Evolutionary conservation across 1,140 invertebrate species (phyloP), one percentile per base, ranked within the genome.

Genomic region (Drosophila grimshawi): DNA sequence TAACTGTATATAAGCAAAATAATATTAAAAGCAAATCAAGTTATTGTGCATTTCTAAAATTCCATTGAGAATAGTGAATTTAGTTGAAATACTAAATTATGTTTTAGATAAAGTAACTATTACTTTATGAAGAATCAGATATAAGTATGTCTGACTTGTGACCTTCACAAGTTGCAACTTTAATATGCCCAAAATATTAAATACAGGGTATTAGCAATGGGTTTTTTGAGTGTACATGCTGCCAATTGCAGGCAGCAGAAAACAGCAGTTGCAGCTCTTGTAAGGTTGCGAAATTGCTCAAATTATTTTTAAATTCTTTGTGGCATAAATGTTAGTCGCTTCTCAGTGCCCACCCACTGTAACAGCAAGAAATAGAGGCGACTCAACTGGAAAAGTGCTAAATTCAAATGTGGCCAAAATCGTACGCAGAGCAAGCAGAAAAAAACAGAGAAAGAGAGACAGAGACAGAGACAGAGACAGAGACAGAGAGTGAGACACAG

Each of bases 321-420:
- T 71, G 73, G 73, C 74, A 83, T 88, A 88, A 88, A 88, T 88
- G 85, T 89, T 88, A 88, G 85, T 55, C 81, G 85, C 80, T 89
- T 88, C 85, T 85, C 85, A 88, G 80, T 73, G 59, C 83, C 83
- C 83, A 89, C 83, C 83, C 85, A 88, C 83, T 89, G 83, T 80
- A 88, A 70, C 83, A 80, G 52, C 48, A 19, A 49, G 6, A 56
- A 56, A 48, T 39, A 49, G 46, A 43, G 10, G 39, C 39, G 39
- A 43, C 39, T 19, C 67, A 52, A 65, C 27, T 30, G 35, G 37
- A 37, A 51, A 49, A 4, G 39, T 39, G 11, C 52, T 5, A 48
- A 52, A 75, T 55, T 60, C 37, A 73, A 51, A 66, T 62, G 51
- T 71, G 60, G 68, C 68, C 53, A 63, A 46, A 72, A 76, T 37